A percentile compares a stretch with the other conserved stretches of the same genome.
These are phyloP conservation scores for Rhodophaea formosa DNA, from an alignment of 2,888 invertebrate genomes.

Conservation along the genomic window DNA sequence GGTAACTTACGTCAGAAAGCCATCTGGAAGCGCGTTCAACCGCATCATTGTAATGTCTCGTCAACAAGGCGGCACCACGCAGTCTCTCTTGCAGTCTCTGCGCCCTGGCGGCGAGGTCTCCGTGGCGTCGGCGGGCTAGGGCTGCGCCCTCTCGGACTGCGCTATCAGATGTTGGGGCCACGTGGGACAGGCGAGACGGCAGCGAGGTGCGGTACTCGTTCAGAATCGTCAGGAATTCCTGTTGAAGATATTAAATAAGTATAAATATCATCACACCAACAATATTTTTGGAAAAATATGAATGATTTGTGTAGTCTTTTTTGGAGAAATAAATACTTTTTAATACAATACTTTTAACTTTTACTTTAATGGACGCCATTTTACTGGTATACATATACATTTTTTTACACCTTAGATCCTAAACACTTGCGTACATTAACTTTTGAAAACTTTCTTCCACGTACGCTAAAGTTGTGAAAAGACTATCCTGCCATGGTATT, in stretches of 20 bases:
- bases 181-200: conserved; percentile 90
- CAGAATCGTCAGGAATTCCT: conserved; percentile 90
- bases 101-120: conserved; percentile 90
- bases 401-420: too few relatives aligned
- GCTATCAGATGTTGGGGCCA: conserved; percentile 85
- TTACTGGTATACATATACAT: too few relatives aligned
- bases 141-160: conserved; percentile 90
- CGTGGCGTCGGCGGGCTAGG: conserved; percentile 88
- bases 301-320: too few relatives aligned
- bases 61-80: conserved; percentile 85
- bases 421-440: too few relatives aligned
- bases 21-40: conserved; percentile 90
- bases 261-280: too few relatives aligned
- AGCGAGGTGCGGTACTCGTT: conserved; percentile 94
- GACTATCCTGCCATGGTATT: too few relatives aligned
- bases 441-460: too few relatives aligned
- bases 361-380: too few relatives aligned
- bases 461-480: too few relatives aligned
- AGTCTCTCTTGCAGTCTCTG: conserved; percentile 91
- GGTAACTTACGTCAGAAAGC: conserved; percentile 84
- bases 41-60: conserved; percentile 87
- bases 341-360: too few relatives aligned
- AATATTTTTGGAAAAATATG: too few relatives aligned
- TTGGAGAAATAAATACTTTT: too few relatives aligned
- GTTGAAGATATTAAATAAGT: not conserved